Evolutionary conservation across 2,113 vertebrate genomes (phyloP).

Genomic region (Eolophus roseicapilla): DNA sequence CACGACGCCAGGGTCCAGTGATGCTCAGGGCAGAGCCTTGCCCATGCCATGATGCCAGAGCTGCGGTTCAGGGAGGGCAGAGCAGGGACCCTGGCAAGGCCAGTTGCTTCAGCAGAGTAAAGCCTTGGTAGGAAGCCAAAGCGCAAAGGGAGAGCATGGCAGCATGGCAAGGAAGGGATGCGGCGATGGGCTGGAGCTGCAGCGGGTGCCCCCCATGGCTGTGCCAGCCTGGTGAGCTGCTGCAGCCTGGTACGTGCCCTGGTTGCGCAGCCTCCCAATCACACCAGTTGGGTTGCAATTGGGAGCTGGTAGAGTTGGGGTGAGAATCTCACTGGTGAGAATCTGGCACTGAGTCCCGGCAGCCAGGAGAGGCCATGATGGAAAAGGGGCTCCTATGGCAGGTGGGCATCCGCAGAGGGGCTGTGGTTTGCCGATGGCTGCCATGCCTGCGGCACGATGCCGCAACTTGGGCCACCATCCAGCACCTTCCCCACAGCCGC

Average conservation of each 20-base stretch:
- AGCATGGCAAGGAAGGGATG: neutral
- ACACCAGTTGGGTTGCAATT: neutral
- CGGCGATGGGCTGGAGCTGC: neutral
- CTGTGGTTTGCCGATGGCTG: neutral
- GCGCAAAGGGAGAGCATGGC: neutral
- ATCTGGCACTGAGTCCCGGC: accelerated
- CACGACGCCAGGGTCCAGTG: neutral
- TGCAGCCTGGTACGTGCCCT: accelerated
- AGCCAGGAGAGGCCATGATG: neutral
- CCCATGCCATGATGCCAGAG: accelerated
- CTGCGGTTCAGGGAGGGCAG: neutral
- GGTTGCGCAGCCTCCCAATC: neutral
- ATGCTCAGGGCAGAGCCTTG: neutral
- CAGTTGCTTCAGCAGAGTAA: neutral
- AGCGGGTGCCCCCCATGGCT: neutral
- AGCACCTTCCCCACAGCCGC: neutral
- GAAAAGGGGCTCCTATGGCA: accelerated
- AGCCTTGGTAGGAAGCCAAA: neutral
- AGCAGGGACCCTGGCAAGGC: conserved; percentile 10
- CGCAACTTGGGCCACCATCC: neutral
- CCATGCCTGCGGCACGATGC: neutral
- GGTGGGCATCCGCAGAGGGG: neutral
- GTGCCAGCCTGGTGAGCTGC: neutral
- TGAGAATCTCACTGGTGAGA: neutral
- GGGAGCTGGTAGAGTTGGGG: neutral